Conservation (phyloP, 2,113 vertebrate genomes). For the human (Homo sapiens) region GRCh38 chr3:188198001-188198500, state of each 20-base stretch:
- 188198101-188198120: background rate
- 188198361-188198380: background rate
- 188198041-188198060: background rate
- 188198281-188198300: background rate
- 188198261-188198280: background rate
- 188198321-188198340: background rate
- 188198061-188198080: background rate
- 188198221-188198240: background rate
- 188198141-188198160: background rate
- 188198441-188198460: background rate
- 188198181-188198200: background rate
- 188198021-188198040: background rate
- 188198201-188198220: background rate
- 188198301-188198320: background rate
- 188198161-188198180: background rate
- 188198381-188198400: background rate
- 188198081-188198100: background rate
- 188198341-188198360: background rate
- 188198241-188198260: background rate
- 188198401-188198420: too few relatives aligned
- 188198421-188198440: background rate
- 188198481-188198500: background rate
- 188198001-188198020: conserved; percentile 6
- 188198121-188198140: background rate
- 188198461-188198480: background rate